Percentiles rank a stretch among this genome's conserved stretches.
phyloP scores from a whole-genome alignment of 2,797 vertebrate genomes.

The Neosilurus hyrtlii region DNA sequence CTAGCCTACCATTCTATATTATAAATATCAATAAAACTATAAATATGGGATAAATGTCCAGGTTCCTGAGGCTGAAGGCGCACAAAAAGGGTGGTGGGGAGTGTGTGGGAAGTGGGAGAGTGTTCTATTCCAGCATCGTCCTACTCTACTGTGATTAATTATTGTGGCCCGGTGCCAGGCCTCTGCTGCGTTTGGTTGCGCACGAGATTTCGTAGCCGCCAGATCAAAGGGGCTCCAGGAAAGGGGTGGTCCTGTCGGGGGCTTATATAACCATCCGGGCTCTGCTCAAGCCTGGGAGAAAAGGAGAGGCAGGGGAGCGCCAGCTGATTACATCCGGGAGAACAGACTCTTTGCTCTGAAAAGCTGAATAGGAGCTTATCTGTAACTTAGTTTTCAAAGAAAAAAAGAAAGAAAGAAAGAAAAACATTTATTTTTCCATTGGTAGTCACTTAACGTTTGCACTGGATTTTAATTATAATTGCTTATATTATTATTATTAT shows the following conservation, averaged over 20 bases:
- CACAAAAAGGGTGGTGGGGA: background rate
- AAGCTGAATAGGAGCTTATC: background rate
- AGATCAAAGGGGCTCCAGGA: conserved; percentile 72
- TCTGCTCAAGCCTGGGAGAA: conserved; percentile 63
- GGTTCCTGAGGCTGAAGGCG: background rate
- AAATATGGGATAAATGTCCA: background rate
- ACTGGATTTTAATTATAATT: conserved; percentile 64
- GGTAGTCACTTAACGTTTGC: conserved; percentile 59
- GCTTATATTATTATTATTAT: conserved; percentile 48
- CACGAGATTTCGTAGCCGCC: conserved; percentile 60
- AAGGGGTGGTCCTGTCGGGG: conserved; percentile 66
- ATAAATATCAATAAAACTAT: background rate
- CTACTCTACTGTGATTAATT: conserved; percentile 72
- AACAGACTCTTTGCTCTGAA: conserved; percentile 13
- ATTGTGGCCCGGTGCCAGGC: conserved; percentile 69
- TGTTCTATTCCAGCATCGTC: conserved; percentile 42
- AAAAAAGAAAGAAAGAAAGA: conserved; percentile 46
- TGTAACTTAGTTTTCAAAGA: background rate
- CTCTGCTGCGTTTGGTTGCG: conserved; percentile 66
- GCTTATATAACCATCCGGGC: conserved; percentile 67
- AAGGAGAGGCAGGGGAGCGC: conserved; percentile 59
- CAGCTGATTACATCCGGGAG: conserved; percentile 15
- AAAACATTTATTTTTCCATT: conserved; percentile 40
- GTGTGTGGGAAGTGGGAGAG: conserved; percentile 37
- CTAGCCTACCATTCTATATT: background rate